phyloP scores from a whole-genome alignment of 1,140 invertebrate genomes.

The Polypedilum vanderplanki region DNA sequence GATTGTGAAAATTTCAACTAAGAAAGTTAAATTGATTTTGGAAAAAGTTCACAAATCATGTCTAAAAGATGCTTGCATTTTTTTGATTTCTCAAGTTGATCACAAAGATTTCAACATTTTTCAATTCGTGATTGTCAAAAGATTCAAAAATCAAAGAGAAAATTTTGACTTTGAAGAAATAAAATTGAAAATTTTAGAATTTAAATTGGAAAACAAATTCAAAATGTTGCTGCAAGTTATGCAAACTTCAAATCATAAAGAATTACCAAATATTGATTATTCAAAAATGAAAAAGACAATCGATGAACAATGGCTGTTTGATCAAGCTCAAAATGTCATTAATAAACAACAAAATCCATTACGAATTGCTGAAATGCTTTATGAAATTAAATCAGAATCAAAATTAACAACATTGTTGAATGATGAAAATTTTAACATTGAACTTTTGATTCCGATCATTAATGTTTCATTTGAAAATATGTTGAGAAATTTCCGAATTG shows the following conservation, averaged over 20 bases:
- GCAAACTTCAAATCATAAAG: background rate
- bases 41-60: background rate
- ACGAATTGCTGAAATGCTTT: conserved; percentile 36
- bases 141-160: background rate
- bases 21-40: background rate
- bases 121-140: background rate
- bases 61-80: background rate
- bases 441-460: conserved; percentile 34
- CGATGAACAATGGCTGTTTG: conserved; percentile 43
- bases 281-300: conserved; percentile 31
- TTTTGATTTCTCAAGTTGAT: background rate
- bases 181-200: background rate
- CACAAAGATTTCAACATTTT: background rate
- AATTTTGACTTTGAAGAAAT: background rate
- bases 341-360: background rate
- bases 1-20: background rate
- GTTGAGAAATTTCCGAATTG: conserved; percentile 38
- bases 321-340: background rate
- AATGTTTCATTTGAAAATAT: conserved; percentile 36
- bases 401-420: conserved; percentile 39
- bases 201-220: background rate
- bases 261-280: background rate
- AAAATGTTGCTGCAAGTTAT: background rate
- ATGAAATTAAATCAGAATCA: conserved; percentile 41
- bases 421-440: conserved; percentile 36